Conservation (phyloP, 2,113 vertebrate species). For the Phalacrocorax carbo region DNA sequence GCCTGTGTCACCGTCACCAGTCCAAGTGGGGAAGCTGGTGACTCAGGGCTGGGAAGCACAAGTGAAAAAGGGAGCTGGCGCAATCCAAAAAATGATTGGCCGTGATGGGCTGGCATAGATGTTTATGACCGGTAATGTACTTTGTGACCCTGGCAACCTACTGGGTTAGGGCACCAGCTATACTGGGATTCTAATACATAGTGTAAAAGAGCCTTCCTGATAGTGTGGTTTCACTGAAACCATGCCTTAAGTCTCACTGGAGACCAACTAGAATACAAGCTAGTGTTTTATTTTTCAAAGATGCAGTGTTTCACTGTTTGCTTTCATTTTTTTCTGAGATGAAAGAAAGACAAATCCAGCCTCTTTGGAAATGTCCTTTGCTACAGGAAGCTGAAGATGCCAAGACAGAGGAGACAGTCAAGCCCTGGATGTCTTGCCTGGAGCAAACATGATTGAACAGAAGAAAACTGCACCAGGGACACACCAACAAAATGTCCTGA, state of each 20-base stretch:
- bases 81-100: neutral
- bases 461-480: neutral
- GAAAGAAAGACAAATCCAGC: neutral
- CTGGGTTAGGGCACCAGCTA: neutral
- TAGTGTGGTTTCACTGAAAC: neutral
- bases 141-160: neutral
- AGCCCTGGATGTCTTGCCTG: neutral
- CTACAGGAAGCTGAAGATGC: neutral
- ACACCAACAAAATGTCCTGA: neutral
- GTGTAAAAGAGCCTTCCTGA: neutral
- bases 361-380: neutral
- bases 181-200: fast-evolving
- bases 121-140: neutral
- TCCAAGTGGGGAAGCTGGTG: neutral
- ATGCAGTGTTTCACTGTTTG: neutral
- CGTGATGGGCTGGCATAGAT: neutral
- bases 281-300: neutral
- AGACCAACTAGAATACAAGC: neutral
- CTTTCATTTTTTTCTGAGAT: neutral
- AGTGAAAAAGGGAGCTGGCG: neutral
- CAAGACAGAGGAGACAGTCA: neutral
- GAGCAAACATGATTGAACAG: neutral
- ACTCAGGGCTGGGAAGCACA: neutral
- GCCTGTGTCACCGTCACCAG: neutral
- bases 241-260: neutral